Base-by-base conservation (phyloP, 1,140 invertebrate species). In the Micrasema longulum region DNA sequence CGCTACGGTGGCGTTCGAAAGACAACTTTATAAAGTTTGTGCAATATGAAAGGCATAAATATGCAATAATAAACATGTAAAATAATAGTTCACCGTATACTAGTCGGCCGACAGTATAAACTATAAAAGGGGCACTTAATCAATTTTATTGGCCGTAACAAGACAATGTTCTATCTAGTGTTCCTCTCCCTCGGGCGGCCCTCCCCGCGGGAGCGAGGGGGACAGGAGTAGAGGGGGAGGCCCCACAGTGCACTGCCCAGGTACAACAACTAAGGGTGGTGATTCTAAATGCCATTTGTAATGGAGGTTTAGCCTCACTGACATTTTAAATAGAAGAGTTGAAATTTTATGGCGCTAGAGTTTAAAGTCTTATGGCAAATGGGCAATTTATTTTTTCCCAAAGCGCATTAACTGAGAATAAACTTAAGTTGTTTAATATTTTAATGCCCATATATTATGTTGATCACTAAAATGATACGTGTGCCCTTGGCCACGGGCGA, bases 101-200 rank as follows among this genome's bases (percentile, higher is more conserved):
- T 20, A 60, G 10, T 11, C 55, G 55, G 38, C 31, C 35, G 55
- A 35, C 55, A 60, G 38, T 60, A 69, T 48, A 69, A 69, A 69
- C 52, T 57, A 69, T 69, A 69, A 69, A 69, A 69, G 66, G 52
- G 52, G 66, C 53, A 52, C 31, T 69, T 69, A 69, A 69, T 69
- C 66, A 69, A 60, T 60, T 69, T 69, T 69, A 69, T 69, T 60
- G 66, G 52, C 66, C 66, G 66, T 69, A 69, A 69, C 50, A 52
- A 60, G 52, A 69, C 66, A 69, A 69, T 69, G 66, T 69, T 60
- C 22, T 35, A 57, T 69, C 26, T 31, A 2, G 26, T 7, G 26
- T 31, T 38, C 31, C 26, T 64, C 41, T 26, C 60, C 18, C n/a
- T 18, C 18, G 38, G 11, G 38, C 18, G 38, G 10, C 10, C 16